Percentiles rank a stretch among this genome's conserved stretches.
Evolutionary conservation across 2,113 vertebrate species (phyloP).

Genomic region (Ophthalmolycus amberensis): DNA sequence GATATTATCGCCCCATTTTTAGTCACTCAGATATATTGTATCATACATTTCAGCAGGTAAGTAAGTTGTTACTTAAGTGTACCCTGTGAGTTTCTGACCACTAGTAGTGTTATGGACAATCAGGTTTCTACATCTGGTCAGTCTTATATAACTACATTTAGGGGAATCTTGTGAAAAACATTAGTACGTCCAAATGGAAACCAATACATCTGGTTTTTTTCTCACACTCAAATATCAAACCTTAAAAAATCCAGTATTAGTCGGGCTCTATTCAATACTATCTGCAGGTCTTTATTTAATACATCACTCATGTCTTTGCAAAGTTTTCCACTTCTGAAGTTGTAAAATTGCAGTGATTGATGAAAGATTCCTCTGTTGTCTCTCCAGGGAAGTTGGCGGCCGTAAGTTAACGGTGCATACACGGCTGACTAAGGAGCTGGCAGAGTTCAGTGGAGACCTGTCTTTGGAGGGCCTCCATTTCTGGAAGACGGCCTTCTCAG

Average conservation of each 20-base stretch:
- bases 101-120: background rate
- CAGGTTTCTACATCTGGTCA: background rate
- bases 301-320: background rate
- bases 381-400: slow-evolving; percentile 92
- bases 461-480: slow-evolving; percentile 93
- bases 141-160: background rate
- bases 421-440: slow-evolving; percentile 89
- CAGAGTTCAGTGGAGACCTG: slow-evolving; percentile 94
- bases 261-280: background rate
- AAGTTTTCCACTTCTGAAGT: background rate
- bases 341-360: slow-evolving; percentile 3
- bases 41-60: background rate
- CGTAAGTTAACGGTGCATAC: slow-evolving; percentile 90
- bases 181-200: background rate
- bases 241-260: background rate
- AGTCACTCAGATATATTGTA: background rate
- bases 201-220: background rate
- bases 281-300: background rate
- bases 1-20: background rate
- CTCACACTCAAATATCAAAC: background rate
- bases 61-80: background rate
- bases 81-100: background rate
- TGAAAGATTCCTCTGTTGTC: background rate
- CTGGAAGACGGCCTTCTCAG: slow-evolving; percentile 96
- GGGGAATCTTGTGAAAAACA: background rate